A percentile compares a stretch with the other conserved stretches of the same genome.
These are phyloP conservation scores for Tragelaphus scriptus DNA, from an alignment of 2,113 vertebrate species.

Conservation along the genomic window DNA sequence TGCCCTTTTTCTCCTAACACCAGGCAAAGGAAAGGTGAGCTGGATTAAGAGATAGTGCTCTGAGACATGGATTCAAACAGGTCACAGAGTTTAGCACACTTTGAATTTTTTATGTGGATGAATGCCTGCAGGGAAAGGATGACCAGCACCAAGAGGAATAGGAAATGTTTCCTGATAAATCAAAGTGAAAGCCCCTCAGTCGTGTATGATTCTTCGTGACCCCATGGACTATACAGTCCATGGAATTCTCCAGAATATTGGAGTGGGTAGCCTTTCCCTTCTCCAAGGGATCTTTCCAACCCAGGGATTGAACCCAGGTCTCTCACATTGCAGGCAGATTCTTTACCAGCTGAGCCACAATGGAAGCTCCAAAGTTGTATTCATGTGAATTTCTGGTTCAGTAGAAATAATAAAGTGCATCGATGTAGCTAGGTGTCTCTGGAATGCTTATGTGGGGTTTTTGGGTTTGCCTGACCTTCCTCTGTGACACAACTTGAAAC, in stretches of 20 bases:
- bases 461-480: neutral
- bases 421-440: neutral
- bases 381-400: neutral
- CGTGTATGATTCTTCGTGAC: rapidly evolving
- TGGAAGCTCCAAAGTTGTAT: neutral
- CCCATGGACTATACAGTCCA: neutral
- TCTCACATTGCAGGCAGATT: neutral
- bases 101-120: neutral
- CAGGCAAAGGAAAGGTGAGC: neutral
- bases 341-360: neutral
- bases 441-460: neutral
- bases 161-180: neutral
- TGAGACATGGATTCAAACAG: neutral
- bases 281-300: neutral
- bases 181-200: neutral
- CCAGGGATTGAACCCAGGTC: neutral
- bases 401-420: constrained; percentile 37
- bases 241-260: neutral
- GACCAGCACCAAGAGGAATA: neutral
- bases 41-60: neutral
- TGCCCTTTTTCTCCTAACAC: neutral
- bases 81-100: neutral
- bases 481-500: neutral
- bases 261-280: neutral
- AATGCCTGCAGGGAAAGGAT: neutral